Conservation (phyloP, 2,797 vertebrate species). For the Cuniculus paca region DNA sequence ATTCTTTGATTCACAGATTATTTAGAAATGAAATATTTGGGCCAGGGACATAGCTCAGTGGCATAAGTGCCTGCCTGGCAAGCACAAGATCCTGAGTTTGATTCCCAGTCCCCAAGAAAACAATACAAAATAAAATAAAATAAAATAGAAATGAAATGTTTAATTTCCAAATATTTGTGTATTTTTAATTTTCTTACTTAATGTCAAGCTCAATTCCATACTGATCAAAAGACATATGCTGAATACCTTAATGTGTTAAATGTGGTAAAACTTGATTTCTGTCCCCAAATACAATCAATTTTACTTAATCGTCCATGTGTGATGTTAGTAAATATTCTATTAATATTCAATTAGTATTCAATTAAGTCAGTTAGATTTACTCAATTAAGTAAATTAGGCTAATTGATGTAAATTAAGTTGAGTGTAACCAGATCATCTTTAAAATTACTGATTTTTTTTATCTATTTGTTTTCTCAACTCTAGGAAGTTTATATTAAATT, state of each 20-base stretch:
- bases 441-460: slow-evolving; percentile 45
- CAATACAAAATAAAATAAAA: no score
- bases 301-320: slow-evolving; percentile 18
- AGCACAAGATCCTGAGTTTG: no score
- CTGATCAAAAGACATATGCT: background rate
- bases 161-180: slow-evolving; percentile 26
- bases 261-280: slow-evolving; percentile 51
- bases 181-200: slow-evolving; percentile 24
- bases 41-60: no score
- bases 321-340: slow-evolving; percentile 48
- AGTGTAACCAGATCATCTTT: background rate
- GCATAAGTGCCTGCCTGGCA: no score
- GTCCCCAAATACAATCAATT: slow-evolving; percentile 43
- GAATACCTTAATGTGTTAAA: background rate
- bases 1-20: background rate
- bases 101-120: no score
- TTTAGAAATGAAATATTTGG: slow-evolving; percentile 47
- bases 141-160: slow-evolving; percentile 41
- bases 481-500: slow-evolving; percentile 37
- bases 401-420: slow-evolving; percentile 55
- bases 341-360: slow-evolving; percentile 59
- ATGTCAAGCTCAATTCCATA: background rate
- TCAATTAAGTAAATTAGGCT: slow-evolving; percentile 30
- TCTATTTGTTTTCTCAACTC: slow-evolving; percentile 5
- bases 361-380: slow-evolving; percentile 31